Evolutionary conservation across 1,140 invertebrate species (phyloP), one percentile per base, ranked within the genome.

Genomic region (Anadara kagoshimensis): DNA sequence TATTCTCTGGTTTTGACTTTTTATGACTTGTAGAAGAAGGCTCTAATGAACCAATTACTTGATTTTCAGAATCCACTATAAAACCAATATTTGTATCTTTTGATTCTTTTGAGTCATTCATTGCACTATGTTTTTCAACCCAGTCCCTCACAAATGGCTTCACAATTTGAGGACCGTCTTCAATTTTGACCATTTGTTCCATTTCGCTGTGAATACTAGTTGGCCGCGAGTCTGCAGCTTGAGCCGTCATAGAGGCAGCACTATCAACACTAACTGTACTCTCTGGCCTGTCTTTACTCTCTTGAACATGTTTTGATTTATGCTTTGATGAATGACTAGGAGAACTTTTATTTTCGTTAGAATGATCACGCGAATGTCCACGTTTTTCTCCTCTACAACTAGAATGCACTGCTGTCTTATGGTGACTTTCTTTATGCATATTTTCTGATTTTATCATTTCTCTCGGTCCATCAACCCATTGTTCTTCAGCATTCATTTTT

Each of bases 401-500:
- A 36, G 73, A 69, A 57, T 84, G 78, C 36, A 82, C 73, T 24
- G 80, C 63, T 65, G 74, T 51, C 68, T 74, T 76, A 36, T 44
- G n/a, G 51, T 69, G 57, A 36, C 43, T 61, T 29, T 18, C 45
- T 41, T 69, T 69, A 26, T 45, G 51, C 10, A 49, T 45, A 51
- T 51, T 47, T 18, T 69, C 49, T 22, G 47, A 66, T 16, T 69
- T 45, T 24, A 83, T 71, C 85, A 87, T 87, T 71, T 84, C 84
- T 56, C 67, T 78, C 2, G 96, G 97, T 0, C 96, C 96, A 88
- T 98, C 97, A 57, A 98, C 94, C 97, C 97, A 98, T 0, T 95
- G 97, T 90, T 97, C 96, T 61, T 90, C 95, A 93, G 86, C 95
- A 94, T 81, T 94, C 92, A 79, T 95, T 91, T 81, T 85, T 16